These are phyloP conservation scores for Heliothis peltigera DNA, from an alignment of 2,888 invertebrate species.

Conservation along the genomic window DNA sequence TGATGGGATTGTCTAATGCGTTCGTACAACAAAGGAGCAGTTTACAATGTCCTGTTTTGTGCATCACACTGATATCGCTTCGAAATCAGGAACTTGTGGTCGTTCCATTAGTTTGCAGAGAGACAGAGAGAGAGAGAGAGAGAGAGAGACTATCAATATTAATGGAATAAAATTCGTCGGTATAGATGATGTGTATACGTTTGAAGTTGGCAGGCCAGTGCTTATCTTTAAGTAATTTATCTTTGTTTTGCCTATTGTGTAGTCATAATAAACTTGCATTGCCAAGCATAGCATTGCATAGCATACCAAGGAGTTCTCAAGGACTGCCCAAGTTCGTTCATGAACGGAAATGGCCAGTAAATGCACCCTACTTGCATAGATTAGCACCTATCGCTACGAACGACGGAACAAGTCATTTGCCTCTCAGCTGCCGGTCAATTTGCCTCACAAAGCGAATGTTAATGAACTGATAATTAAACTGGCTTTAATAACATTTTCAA, in stretches of 20 bases:
- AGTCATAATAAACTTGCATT: not conserved
- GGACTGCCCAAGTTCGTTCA: too few species aligned
- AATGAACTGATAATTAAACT: slow-evolving; percentile 25
- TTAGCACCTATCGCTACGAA: slow-evolving; percentile 23
- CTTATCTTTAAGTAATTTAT: not conserved
- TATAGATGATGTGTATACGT: too few species aligned
- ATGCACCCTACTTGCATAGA: slow-evolving; percentile 22
- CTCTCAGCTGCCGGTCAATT: slow-evolving; percentile 23
- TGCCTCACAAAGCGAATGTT: slow-evolving; percentile 35
- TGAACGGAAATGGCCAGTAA: slow-evolving; percentile 1
- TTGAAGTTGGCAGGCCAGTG: too few species aligned
- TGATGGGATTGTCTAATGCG: not conserved
- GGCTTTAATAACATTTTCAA: slow-evolving; percentile 10
- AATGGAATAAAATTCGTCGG: too few species aligned
- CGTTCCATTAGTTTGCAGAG: too few species aligned
- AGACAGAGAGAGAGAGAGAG: too few species aligned
- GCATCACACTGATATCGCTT: too few species aligned
- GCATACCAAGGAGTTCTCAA: not conserved
- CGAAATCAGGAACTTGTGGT: too few species aligned
- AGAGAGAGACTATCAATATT: too few species aligned
- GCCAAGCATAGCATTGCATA: too few species aligned
- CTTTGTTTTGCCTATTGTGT: not conserved
- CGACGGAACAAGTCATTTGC: slow-evolving; percentile 12
- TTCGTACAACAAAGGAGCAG: too few species aligned
- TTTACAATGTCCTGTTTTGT: too few species aligned